Percentiles rank a stretch among this genome's conserved stretches.
phyloP scores from a whole-genome alignment of 2,113 vertebrate species.

The Etheostoma cragini region DNA sequence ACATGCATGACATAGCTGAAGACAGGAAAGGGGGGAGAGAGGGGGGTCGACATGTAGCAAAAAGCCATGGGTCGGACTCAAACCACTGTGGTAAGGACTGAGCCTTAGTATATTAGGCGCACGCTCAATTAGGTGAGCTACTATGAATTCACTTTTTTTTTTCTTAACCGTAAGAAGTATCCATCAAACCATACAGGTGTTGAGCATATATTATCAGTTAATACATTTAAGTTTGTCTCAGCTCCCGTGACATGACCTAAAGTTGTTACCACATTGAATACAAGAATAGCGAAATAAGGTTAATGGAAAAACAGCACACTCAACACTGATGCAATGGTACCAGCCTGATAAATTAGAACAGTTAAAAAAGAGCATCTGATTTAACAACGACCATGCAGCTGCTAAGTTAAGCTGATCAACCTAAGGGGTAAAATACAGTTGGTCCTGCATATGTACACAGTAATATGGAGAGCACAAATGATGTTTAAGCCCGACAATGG shows the following conservation, averaged over 20 bases:
- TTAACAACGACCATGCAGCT: neutral
- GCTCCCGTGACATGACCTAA: neutral
- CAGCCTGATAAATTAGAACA: constrained; percentile 26
- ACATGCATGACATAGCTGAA: no score
- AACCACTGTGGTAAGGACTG: no score
- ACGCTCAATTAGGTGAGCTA: no score
- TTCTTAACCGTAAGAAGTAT: neutral
- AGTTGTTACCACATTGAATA: neutral
- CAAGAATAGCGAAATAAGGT: neutral
- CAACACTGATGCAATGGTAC: constrained; percentile 4
- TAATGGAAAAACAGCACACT: constrained; percentile 1
- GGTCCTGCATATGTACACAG: neutral
- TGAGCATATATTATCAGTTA: neutral
- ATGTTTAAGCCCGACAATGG: neutral
- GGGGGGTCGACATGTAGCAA: no score
- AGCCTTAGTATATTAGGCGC: no score
- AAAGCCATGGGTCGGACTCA: no score
- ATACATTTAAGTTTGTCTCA: neutral
- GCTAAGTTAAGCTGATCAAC: constrained; percentile 5
- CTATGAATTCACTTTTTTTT: neutral
- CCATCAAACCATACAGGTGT: neutral
- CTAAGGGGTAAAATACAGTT: neutral
- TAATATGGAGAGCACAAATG: neutral
- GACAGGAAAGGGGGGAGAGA: no score
- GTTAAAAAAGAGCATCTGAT: constrained; percentile 33